Evolutionary conservation across 1,140 invertebrate species (phyloP), one percentile per base, ranked within the genome.

Genomic region (Achatina immaculata): DNA sequence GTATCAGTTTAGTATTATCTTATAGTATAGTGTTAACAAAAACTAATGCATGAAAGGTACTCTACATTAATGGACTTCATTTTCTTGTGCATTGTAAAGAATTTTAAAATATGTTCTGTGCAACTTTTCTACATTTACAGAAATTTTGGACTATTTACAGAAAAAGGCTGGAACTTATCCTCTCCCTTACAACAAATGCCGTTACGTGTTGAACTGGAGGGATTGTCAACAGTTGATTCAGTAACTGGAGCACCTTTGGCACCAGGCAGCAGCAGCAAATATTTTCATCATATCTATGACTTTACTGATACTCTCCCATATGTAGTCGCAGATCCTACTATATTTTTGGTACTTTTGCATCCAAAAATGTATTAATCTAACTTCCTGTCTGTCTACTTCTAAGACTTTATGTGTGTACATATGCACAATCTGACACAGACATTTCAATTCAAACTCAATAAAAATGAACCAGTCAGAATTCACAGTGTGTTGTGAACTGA

Each of bases 201-300:
- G 43, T 28, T 72, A 45, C 38, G 69, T 14, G n/a, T 72, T 31
- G 69, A 72, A 42, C 21, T 72, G 2, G 42, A 72, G 38, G 69
- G 69, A 36, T 19, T 72, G 36, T 36, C 7, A 2, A 9, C 28
- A 1, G 9, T 7, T 21, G 36, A 7, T 66, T 36, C 28, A 66
- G 28, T 66, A 31, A 11, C 24, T 16, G 31, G 4, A 9, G 14
- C 65, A 40, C n/a, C n/a, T n/a, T 14, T 34, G 11, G 28, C 65
- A 11, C 14, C 21, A 68, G 9, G n/a, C 24, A 40, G 7, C 19
- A 42, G 19, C 28, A 31, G 28, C 69, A 72, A 6, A 72, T 31
- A 72, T 72, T 43, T 43, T n/a, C 38, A 43, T 28, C 31, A 72
- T n/a, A 72, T 72, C 9, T 43, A 43, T 45, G 38, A 72, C 40